Conservation (phyloP, 1,140 invertebrate genomes). For the Subanguina moxae region DNA sequence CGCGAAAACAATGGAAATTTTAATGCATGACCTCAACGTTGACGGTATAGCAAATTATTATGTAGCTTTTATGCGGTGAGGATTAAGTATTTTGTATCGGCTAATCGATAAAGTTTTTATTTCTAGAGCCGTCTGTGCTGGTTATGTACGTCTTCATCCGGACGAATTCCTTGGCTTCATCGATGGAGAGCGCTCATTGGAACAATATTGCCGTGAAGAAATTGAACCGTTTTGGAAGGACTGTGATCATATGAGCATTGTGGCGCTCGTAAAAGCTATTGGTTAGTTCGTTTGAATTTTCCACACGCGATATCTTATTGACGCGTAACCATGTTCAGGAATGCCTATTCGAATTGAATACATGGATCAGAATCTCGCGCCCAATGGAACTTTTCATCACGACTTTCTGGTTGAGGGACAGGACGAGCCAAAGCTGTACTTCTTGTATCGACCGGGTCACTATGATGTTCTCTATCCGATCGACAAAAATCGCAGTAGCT, state of each 20-base stretch:
- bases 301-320: too few species aligned
- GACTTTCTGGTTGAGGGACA: constrained; percentile 15
- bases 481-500: too few species aligned
- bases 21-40: too few species aligned
- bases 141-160: constrained; percentile 32
- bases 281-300: constrained; percentile 19
- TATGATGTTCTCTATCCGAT: constrained; percentile 34
- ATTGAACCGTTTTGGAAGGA: constrained; percentile 44
- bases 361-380: constrained; percentile 32
- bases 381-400: constrained; percentile 32
- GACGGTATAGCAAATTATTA: constrained; percentile 40
- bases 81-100: too few species aligned
- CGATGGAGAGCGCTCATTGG: constrained; percentile 27
- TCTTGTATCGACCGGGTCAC: constrained; percentile 37
- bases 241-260: constrained; percentile 28
- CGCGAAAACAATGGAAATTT: too few species aligned
- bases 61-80: constrained; percentile 37
- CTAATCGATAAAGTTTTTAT: too few species aligned
- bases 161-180: constrained; percentile 31
- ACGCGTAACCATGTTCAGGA: too few species aligned
- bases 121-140: constrained; percentile 14
- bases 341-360: constrained; percentile 33
- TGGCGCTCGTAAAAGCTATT: constrained; percentile 38
- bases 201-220: constrained; percentile 31
- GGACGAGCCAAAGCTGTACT: constrained; percentile 16